Conservation (phyloP, 2,797 vertebrate species). For the Erpetoichthys calabaricus region DNA sequence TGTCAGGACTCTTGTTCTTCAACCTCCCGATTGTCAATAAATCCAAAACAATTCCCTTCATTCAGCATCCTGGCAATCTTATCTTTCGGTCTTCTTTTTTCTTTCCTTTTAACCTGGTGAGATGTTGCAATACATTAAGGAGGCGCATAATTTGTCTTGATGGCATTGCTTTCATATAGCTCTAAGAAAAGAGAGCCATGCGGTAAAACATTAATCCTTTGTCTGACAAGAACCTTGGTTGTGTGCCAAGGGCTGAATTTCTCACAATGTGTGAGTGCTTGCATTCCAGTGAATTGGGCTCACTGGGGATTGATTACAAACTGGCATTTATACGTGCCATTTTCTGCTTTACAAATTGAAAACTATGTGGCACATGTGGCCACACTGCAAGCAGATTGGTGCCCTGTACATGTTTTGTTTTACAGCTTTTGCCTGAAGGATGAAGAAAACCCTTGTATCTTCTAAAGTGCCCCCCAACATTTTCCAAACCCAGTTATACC, state of each 20-base stretch:
- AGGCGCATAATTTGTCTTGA: constrained; percentile 60
- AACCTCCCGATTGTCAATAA: too few relatives aligned
- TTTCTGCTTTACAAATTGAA: constrained; percentile 25
- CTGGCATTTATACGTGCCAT: constrained; percentile 34
- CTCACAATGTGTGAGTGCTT: constrained; percentile 54
- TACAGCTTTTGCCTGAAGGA: too few relatives aligned
- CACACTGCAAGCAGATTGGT: constrained; percentile 1
- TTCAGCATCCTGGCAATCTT: too few relatives aligned
- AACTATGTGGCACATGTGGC: not conserved
- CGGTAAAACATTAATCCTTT: constrained; percentile 59
- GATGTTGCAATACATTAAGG: constrained; percentile 53
- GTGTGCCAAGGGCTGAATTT: constrained; percentile 48
- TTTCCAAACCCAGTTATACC: too few relatives aligned
- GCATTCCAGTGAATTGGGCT: constrained; percentile 41
- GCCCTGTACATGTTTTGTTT: not conserved
- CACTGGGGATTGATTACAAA: constrained; percentile 39
- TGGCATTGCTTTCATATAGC: constrained; percentile 50
- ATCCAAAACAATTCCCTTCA: too few relatives aligned
- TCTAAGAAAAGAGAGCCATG: constrained; percentile 44
- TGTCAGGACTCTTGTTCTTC: too few relatives aligned
- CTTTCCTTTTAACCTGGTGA: constrained; percentile 59
- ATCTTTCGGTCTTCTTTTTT: constrained; percentile 16
- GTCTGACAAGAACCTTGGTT: constrained; percentile 54
- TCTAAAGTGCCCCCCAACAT: too few relatives aligned
- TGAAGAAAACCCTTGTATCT: too few relatives aligned